Conservation (phyloP, 1,140 invertebrate species). For the Colletes gigas region DNA sequence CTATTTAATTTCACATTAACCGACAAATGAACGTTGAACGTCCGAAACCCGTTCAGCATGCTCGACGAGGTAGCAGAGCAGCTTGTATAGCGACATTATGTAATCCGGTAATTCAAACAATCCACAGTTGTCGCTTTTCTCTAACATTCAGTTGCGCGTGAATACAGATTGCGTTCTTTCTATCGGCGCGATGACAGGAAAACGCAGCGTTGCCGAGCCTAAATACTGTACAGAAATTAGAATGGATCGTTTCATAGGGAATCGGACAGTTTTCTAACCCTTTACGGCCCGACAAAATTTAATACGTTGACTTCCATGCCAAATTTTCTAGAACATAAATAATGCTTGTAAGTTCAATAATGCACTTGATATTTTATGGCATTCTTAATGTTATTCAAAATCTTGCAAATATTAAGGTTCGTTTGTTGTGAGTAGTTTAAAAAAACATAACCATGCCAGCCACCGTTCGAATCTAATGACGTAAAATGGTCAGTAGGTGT, state of each 20-base stretch:
- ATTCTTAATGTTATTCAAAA: too few relatives aligned
- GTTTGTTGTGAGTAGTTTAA: too few relatives aligned
- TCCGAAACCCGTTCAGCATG: slow-evolving; percentile 18
- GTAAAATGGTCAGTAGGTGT: too few relatives aligned
- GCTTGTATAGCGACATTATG: neutral
- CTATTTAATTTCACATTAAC: slow-evolving; percentile 6
- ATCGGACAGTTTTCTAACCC: too few relatives aligned
- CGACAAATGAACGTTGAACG: neutral
- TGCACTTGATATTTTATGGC: too few relatives aligned
- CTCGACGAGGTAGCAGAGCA: neutral
- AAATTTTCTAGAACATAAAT: too few relatives aligned
- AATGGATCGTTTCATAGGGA: neutral
- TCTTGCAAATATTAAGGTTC: too few relatives aligned
- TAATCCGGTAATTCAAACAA: slow-evolving; percentile 21
- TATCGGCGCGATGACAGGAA: slow-evolving; percentile 1
- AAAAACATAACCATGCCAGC: too few relatives aligned
- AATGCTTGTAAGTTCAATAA: too few relatives aligned
- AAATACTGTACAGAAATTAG: neutral
- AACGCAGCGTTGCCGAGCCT: slow-evolving; percentile 6
- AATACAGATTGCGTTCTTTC: neutral
- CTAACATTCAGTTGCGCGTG: neutral
- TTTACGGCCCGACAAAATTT: too few relatives aligned
- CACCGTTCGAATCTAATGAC: too few relatives aligned
- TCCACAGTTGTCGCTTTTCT: slow-evolving; percentile 25
- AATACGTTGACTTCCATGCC: too few relatives aligned